phyloP scores from a whole-genome alignment of 2,888 invertebrate genomes.

The Drosophila crucigera region DNA sequence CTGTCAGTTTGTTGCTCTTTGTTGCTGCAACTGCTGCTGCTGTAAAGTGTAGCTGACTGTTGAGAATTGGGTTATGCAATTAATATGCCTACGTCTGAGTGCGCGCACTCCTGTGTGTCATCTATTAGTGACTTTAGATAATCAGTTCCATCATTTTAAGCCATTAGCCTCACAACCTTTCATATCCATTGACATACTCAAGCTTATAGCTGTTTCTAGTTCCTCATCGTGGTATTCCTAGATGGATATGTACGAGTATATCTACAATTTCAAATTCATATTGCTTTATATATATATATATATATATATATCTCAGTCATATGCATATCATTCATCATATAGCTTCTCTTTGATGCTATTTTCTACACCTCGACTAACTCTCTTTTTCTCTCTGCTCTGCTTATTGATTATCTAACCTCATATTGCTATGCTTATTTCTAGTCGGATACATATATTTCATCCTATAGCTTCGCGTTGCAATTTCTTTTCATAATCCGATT shows the following conservation, averaged over 20 bases:
- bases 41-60: background rate
- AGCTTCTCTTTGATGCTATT: background rate
- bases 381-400: background rate
- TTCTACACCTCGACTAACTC: background rate
- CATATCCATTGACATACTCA: background rate
- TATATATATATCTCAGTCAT: background rate
- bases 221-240: background rate
- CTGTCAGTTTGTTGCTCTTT: conserved; percentile 15
- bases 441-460: background rate
- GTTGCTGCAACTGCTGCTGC: background rate
- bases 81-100: background rate
- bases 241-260: too few species aligned
- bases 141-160: background rate
- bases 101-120: background rate
- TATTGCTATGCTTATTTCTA: background rate
- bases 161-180: background rate
- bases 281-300: background rate
- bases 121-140: background rate
- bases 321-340: background rate
- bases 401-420: background rate
- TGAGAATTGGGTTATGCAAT: conserved; percentile 3
- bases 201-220: background rate
- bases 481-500: background rate
- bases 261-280: background rate
- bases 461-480: background rate